phyloP scores from a whole-genome alignment of 2,113 vertebrate genomes.

The Mesocricetus auratus region DNA sequence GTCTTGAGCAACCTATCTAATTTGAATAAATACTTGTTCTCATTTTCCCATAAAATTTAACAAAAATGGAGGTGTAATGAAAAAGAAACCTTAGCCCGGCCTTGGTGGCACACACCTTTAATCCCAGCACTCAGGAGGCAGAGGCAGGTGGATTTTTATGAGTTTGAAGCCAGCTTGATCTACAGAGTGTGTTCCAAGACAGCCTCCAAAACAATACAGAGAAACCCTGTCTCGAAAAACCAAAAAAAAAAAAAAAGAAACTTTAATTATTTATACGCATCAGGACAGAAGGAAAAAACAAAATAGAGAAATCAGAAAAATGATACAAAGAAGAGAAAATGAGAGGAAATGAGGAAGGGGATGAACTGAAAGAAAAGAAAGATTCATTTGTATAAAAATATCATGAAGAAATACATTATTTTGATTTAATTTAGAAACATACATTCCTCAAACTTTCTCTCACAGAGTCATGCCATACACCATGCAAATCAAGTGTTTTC shows the following conservation, averaged over 20 bases:
- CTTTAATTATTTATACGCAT: background rate
- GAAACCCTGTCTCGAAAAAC: too few species aligned
- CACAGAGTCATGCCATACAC: background rate
- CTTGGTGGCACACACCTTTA: too few species aligned
- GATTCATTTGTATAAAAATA: background rate
- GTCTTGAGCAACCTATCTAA: background rate
- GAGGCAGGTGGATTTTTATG: too few species aligned
- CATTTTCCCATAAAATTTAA: background rate
- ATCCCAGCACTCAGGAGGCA: too few species aligned
- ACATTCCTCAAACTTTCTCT: background rate
- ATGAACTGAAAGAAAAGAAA: background rate
- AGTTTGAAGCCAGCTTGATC: too few species aligned
- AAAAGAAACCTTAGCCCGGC: too few species aligned
- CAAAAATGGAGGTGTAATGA: fast-evolving
- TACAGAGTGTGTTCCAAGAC: too few species aligned
- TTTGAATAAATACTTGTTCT: background rate
- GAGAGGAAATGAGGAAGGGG: too few species aligned
- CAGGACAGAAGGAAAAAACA: background rate
- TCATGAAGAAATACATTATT: background rate
- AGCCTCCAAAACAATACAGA: too few species aligned
- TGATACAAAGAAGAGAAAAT: background rate
- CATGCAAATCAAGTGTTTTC: background rate
- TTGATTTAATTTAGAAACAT: background rate
- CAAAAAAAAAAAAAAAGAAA: too few species aligned
- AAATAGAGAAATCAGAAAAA: background rate